Base-by-base conservation (phyloP, 2,113 vertebrate species). In the Geococcyx californianus region DNA sequence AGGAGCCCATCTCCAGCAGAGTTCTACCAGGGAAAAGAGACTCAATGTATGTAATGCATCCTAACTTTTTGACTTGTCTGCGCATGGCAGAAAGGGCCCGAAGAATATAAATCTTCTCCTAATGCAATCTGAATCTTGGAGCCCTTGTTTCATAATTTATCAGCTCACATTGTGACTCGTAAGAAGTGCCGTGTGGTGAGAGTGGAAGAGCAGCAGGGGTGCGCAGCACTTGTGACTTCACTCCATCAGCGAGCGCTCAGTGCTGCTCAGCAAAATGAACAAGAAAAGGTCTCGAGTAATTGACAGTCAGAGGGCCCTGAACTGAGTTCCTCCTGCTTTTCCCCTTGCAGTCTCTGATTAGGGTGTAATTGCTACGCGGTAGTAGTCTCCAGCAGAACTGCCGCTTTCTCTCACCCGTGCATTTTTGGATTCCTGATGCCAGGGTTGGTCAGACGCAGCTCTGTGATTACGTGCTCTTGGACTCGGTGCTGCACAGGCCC, bases 271-370 rank as follows among this genome's bases (percentile, higher is more conserved):
- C 84, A 85, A 96, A 95, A 49, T 76, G 92, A 76, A 18, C 79
- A 84, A 90, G 96, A 93, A 95, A 95, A 93, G 91, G 83, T 91
- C 75, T 90, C 18, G 29, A 67, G 74, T 95, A 94, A 96, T 79
- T 95, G 95, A 92, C 94, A 93, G 91, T 81, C 67, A 91, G 91
- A 89, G 87, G 74, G 54, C 83, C 76, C 84, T 85, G 91, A 87
- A 95, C 82, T 88, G 84, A 91, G 82, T 97, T 95, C 86, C 69
- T 92, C 64, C 69, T 92, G 70, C 87, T 95, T 90, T 89, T 93
- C 79, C 88, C 92, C 89, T 84, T 82, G 66, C 81, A 90, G 82
- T 78, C 86, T 94, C 79, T 92, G 85, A 95, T 96, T 82, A 68
- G 51, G 92, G 26, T 52, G 75, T 92, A 97, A 81, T 84, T 94